Base-by-base conservation (phyloP, 1,140 invertebrate genomes). In the Popillia japonica region DNA sequence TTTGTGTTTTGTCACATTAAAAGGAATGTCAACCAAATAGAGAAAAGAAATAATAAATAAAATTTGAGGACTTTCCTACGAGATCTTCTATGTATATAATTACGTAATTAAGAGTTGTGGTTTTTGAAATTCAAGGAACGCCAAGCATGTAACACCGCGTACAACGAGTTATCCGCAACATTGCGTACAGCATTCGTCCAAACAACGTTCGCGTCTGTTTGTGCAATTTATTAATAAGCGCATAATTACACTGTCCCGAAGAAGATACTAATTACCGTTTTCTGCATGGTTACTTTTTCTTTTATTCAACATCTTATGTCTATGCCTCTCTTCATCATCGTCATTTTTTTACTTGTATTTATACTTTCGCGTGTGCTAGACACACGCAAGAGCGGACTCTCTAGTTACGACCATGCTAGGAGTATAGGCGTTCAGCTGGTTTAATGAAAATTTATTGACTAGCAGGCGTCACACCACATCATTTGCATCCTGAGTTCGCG, bases 361-460 rank as follows among this genome's bases (percentile, higher is more conserved):
- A n/a, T n/a, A 17, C 17, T 64, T 64, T 64, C 61, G 61, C 61
- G 61, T 64, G 61, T 20, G 4, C 6, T 9, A 10, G 3, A 11
- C 61, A 64, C 61, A 20, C 61, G 61, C 11, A 64, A 64, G 23
- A 64, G 17, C 17, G 61, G 17, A 11, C 44, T 48, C 44, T 48
- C 44, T 64, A 64, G 61, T 64, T 48, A 48, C n/a, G 44, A 48
- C 44, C 44, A n/a, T n/a, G 3, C 11, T 10, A 11, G 3, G 9
- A 64, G 4, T 17, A 23, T 23, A 64, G 22, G 23, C 61, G 61
- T 20, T 20, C 20, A 64, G 61, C 44, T 64, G 20, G 61, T 64
- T 64, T 64, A 64, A 64, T 64, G 61, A 64, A 64, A 64, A 64
- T 64, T 64, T 64, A 64, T 64, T 27, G 61, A 64, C 61, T 64